Base-by-base conservation (phyloP, 2,797 vertebrate species). In the Hippopotamyrus pictus region DNA sequence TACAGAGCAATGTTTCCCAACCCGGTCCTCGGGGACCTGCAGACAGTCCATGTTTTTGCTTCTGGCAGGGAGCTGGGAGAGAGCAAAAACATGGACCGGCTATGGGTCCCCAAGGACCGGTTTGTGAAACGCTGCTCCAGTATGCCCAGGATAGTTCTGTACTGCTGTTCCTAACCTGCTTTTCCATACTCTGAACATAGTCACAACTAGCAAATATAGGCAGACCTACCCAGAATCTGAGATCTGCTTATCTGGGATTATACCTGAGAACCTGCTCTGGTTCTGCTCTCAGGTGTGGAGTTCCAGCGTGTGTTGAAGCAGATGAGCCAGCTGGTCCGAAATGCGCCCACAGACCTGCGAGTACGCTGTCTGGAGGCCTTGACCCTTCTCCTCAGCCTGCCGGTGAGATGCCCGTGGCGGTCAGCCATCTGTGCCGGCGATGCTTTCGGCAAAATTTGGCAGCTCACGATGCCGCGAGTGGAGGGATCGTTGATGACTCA, bases 291-390 rank as follows among this genome's bases (percentile, higher is more conserved):
- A 99, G 98, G 98, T 88, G 95, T 95, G 3, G 95, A 95, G 76
- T 98, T 99, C 93, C 97, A 95, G 53, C 90, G 92, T 0, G 95
- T 98, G 88, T 89, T 98, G n/a, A 92, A 88, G 85, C 96, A 90
- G 93, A 96, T 98, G 91, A 98, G 98, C 89, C 93, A 96, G 82
- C 94, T 97, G 46, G 96, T 97, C 53, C 95, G 93, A 88, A 95
- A 96, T 83, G 96, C 97, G 87, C 94, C 96, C 0, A 96, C 95
- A 0, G 98, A 98, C 87, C 89, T 98, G 88, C 93, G 97, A 89
- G 96, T 97, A 9, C 97, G 99, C 25, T 97, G 97, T 92, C 91
- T 99, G 92, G 98, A 99, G 33, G 96, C 98, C 0, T 91, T 99
- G 89, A 94, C 97, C 0, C 96, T 97, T 85, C 96, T 99, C 48